Conservation (phyloP, 2,113 vertebrate species). For the Cromileptes altivelis region DNA sequence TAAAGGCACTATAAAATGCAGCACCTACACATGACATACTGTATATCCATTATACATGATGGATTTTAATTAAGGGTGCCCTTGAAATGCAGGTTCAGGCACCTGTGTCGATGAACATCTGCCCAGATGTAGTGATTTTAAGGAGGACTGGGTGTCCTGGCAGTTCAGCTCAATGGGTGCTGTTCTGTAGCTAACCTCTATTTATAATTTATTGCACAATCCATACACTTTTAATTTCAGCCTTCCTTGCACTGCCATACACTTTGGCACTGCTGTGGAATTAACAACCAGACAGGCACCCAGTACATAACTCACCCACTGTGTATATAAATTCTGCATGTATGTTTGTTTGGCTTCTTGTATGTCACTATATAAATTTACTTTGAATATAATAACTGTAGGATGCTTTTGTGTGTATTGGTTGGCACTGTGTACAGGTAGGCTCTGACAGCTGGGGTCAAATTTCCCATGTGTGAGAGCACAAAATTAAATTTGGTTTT, state of each 20-base stretch:
- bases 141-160: constrained; percentile 5
- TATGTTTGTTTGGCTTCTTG: not conserved
- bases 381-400: not conserved
- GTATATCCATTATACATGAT: constrained; percentile 7
- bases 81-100: not conserved
- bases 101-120: constrained; percentile 8
- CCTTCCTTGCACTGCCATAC: constrained; percentile 8
- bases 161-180: constrained; percentile 7
- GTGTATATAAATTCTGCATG: not conserved
- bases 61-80: not conserved
- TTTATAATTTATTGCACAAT: constrained; percentile 43
- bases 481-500: not conserved
- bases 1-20: not conserved
- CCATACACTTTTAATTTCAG: constrained; percentile 36
- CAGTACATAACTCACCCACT: constrained; percentile 3
- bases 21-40: not conserved
- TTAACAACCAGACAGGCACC: not conserved
- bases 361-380: not conserved
- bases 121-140: constrained; percentile 7
- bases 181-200: constrained; percentile 20
- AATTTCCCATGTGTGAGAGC: not conserved
- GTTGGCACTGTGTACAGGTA: not conserved
- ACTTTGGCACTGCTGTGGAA: not conserved
- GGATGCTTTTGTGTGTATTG: not conserved
- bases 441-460: not conserved